Evolutionary conservation across 2,113 vertebrate genomes (phyloP).

Genomic region (Microtus montanus): DNA sequence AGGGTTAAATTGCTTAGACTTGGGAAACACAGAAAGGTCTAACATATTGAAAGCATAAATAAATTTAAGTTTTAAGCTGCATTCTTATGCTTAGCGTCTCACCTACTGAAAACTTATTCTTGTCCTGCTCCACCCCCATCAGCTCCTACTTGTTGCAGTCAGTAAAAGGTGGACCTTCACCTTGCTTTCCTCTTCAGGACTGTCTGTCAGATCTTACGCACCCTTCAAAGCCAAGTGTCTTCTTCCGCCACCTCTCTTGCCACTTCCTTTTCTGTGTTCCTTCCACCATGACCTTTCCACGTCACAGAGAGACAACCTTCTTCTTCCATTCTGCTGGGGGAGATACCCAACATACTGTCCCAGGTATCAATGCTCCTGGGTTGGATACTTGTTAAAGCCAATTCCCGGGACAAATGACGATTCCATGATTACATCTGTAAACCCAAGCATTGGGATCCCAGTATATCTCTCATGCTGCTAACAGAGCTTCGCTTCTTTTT

Average conservation of each 20-base stretch:
- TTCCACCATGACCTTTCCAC: too few species aligned
- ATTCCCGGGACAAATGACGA: not conserved
- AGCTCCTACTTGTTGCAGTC: not conserved
- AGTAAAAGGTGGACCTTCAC: not conserved
- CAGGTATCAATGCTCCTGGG: not conserved
- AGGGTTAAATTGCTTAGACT: not conserved
- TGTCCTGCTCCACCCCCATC: not conserved
- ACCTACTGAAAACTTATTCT: not conserved
- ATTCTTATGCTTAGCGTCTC: not conserved
- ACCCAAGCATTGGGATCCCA: not conserved
- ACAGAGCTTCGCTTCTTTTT: not conserved
- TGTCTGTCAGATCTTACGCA: not conserved
- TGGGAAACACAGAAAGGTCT: not conserved
- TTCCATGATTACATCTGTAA: conserved; percentile 12
- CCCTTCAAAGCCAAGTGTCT: conserved; percentile 35
- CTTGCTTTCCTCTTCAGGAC: not conserved
- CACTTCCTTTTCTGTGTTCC: not conserved
- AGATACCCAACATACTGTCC: not conserved
- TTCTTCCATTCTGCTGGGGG: too few species aligned
- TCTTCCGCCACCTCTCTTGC: not conserved
- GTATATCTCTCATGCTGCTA: not conserved
- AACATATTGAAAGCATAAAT: not conserved
- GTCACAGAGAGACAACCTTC: not conserved
- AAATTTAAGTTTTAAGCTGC: not conserved
- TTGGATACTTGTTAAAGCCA: not conserved